A percentile compares a stretch with the other conserved stretches of the same genome.
These are phyloP conservation scores for Umimayanthus chanpuru DNA, from an alignment of 92 coral and sea anemone species.

Conservation along the genomic window DNA sequence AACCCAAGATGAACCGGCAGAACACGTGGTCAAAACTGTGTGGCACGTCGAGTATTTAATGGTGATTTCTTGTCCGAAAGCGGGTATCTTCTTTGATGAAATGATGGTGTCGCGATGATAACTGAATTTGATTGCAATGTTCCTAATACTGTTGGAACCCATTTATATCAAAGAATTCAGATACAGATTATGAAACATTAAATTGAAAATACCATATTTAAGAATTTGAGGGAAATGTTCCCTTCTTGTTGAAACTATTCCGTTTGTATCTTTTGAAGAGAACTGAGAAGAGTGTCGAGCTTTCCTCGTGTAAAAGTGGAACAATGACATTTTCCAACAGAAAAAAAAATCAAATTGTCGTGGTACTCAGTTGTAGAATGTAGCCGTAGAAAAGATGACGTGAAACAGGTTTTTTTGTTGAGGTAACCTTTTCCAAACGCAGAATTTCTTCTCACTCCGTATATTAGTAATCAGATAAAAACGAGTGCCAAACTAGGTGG, in stretches of 20 bases:
- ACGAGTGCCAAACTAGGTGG: no score
- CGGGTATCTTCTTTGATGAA: neutral
- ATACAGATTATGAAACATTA: neutral
- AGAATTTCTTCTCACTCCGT: no score
- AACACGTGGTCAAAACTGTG: neutral
- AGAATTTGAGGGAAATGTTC: neutral
- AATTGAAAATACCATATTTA: neutral
- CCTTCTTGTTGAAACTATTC: no score
- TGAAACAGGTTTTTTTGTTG: no score
- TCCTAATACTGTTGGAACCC: neutral
- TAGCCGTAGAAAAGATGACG: no score
- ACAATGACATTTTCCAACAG: no score
- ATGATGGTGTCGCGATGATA: neutral
- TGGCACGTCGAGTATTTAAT: neutral
- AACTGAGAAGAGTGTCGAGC: neutral
- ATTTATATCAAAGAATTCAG: neutral
- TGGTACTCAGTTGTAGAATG: no score
- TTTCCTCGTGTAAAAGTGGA: no score
- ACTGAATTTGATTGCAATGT: neutral
- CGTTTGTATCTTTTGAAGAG: neutral
- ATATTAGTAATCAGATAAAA: no score
- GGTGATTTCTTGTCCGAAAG: neutral
- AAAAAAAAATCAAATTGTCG: no score
- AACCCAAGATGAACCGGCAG: neutral
- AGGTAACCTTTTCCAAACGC: no score